A percentile compares a stretch with the other conserved stretches of the same genome.
phyloP scores from a whole-genome alignment of 2,888 invertebrate genomes.

The Agonopterix heracliana region DNA sequence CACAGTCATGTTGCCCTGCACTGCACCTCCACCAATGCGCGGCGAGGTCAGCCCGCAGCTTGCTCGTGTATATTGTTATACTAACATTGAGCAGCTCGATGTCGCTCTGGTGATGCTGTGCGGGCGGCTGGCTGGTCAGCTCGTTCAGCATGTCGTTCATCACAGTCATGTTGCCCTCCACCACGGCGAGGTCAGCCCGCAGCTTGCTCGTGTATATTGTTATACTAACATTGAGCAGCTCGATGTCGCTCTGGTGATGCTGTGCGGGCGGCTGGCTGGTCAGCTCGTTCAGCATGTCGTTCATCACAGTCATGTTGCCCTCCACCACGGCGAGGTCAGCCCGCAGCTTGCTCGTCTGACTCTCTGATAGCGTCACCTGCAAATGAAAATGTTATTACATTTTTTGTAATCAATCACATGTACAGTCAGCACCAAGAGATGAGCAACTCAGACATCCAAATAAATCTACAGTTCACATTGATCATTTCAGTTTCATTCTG shows the following conservation, averaged over 20 bases:
- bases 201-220: too few relatives aligned
- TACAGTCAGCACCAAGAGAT: neutral
- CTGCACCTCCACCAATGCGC: too few relatives aligned
- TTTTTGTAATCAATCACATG: neutral
- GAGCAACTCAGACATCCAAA: neutral
- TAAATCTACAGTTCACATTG: neutral
- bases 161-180: constrained; percentile 95
- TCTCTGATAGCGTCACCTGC: constrained; percentile 73
- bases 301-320: constrained; percentile 95
- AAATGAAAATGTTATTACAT: neutral
- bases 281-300: constrained; percentile 94
- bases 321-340: constrained; percentile 93
- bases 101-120: constrained; percentile 90
- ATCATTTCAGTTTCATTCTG: too few relatives aligned
- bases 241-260: constrained; percentile 90
- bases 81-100: constrained; percentile 88
- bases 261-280: constrained; percentile 90
- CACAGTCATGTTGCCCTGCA: constrained; percentile 95
- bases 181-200: constrained; percentile 91
- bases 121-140: constrained; percentile 89
- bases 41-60: constrained; percentile 88
- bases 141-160: too few relatives aligned
- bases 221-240: constrained; percentile 87
- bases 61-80: too few relatives aligned
- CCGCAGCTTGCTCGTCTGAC: constrained; percentile 92